Evolutionary conservation across 1,140 invertebrate genomes (phyloP), one percentile per base, ranked within the genome.

Genomic region (Armadillidium nasatum): DNA sequence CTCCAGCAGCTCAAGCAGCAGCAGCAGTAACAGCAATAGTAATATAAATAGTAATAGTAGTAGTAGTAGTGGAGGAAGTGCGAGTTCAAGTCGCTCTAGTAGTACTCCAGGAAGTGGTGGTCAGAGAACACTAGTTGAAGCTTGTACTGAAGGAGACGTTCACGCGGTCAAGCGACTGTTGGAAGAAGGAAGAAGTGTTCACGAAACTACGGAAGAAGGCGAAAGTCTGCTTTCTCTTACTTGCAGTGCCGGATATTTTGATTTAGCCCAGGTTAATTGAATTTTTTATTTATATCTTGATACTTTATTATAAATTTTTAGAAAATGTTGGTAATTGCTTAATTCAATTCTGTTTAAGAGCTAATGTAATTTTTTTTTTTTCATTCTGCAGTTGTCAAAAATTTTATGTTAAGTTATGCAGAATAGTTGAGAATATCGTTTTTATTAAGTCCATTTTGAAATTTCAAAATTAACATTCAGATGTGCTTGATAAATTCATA

Each of bases 161-260:
- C 91, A 91, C 79, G 93, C 93, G 13, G 94, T 97, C 13, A 82
- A 85, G 76, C 84, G 85, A 79, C 78, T 97, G 73, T 88, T 97
- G 46, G 94, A 94, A 69, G 95, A 97, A 86, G 95, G 95, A 21
- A 54, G 80, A 45, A 95, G 91, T 83, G 92, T 95, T 15, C 92
- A 94, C 87, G 93, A 96, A 87, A 94, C 93, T 54, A 94, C 93
- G 46, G 94, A 96, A 85, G 94, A 96, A 84, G 94, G 94, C 78
- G 94, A 96, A 85, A 94, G 92, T 83, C 86, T 97, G 67, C 88
- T 97, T 44, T 95, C 94, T 13, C 88, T 96, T 79, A 94, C 95
- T 70, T 96, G 94, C 85, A 94, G 93, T 73, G 94, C 94, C 68
- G 95, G 95, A 45, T 96, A 96, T 86, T 96, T 92, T 87, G 94